Evolutionary conservation across 2,797 vertebrate genomes (phyloP).

Genomic region (Myiotriccus ornatus): DNA sequence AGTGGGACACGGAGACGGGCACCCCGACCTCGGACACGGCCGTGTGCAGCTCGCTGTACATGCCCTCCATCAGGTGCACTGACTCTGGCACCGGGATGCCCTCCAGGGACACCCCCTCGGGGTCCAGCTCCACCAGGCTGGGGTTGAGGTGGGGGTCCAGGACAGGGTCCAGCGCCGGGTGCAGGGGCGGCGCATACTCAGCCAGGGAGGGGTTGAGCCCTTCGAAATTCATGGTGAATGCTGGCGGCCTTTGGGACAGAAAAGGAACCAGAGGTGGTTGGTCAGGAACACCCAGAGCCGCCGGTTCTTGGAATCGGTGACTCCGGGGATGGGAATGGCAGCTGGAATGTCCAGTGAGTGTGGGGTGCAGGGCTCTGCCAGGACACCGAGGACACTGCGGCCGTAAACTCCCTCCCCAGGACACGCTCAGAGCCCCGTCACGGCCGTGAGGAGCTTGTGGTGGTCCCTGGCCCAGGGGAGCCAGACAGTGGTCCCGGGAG

Average conservation of each 20-base stretch:
- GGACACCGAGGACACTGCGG: too few relatives aligned
- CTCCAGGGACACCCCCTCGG: constrained; percentile 80
- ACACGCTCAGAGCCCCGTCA: not conserved
- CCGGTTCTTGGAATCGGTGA: not conserved
- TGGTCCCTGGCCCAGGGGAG: not conserved
- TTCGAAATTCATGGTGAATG: constrained; percentile 89
- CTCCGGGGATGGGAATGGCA: not conserved
- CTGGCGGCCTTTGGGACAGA: not conserved
- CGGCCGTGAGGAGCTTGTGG: not conserved
- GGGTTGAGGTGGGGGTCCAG: constrained; percentile 89
- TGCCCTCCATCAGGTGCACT: constrained; percentile 91
- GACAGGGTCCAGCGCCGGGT: constrained; percentile 79
- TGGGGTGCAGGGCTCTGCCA: not conserved
- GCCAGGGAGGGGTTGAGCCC: constrained; percentile 87
- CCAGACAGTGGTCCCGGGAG: not conserved
- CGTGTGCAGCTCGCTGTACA: constrained; percentile 96
- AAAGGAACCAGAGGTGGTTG: not conserved
- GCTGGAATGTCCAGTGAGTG: not conserved
- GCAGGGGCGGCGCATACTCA: constrained; percentile 84
- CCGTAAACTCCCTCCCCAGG: not conserved
- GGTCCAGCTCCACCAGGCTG: constrained; percentile 87
- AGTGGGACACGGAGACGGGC: constrained; percentile 89
- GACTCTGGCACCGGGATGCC: constrained; percentile 83
- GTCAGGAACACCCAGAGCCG: not conserved
- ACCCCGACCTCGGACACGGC: constrained; percentile 92